Conservation (phyloP, 2,113 vertebrate genomes). For the Laterallus jamaicensis region DNA sequence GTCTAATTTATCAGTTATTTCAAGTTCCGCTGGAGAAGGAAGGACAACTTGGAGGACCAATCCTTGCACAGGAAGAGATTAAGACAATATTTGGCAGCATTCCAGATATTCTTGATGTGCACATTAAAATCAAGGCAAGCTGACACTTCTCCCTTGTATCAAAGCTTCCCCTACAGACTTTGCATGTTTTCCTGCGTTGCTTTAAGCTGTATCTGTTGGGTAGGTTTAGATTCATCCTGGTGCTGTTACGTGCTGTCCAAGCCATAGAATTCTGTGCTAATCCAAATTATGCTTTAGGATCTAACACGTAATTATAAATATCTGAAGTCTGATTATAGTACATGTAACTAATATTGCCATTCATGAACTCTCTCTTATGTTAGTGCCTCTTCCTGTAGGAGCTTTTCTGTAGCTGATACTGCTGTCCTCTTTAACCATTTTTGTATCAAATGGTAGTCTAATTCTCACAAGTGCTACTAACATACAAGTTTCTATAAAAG, state of each 20-base stretch:
- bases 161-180: not conserved
- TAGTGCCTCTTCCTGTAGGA: not conserved
- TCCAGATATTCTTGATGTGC: constrained; percentile 96
- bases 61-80: constrained; percentile 94
- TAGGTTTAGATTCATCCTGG: not conserved
- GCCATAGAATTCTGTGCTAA: not conserved
- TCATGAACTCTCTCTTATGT: not conserved
- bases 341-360: not conserved
- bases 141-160: not conserved
- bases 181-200: not conserved
- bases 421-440: too few species aligned
- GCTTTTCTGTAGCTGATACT: not conserved
- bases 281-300: not conserved
- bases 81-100: constrained; percentile 99
- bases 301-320: not conserved
- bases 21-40: constrained; percentile 93
- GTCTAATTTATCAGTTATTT: constrained; percentile 82
- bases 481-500: not conserved
- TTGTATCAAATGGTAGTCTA: not conserved
- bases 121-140: constrained; percentile 93
- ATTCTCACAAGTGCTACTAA: not conserved
- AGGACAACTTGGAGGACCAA: constrained; percentile 93
- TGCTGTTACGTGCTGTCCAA: not conserved
- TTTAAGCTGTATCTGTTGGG: not conserved
- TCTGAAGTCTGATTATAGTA: not conserved